A percentile compares a stretch with the other conserved stretches of the same genome.
phyloP scores from a whole-genome alignment of 1,140 invertebrate species.

The Choristoneura fumiferana region DNA sequence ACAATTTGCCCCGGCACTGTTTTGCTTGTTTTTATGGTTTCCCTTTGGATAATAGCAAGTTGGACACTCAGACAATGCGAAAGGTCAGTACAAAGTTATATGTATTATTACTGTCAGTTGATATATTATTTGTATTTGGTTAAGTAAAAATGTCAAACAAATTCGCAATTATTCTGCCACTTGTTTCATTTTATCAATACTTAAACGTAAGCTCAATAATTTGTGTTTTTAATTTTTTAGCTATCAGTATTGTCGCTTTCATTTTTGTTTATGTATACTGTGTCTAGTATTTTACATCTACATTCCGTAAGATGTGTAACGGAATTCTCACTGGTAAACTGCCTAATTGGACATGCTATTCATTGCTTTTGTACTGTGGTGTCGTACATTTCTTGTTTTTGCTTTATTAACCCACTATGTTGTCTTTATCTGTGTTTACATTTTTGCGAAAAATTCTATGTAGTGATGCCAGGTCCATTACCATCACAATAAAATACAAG shows the following conservation, averaged over 20 bases:
- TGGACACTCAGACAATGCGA: conserved; percentile 99
- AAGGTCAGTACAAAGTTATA: conserved; percentile 85
- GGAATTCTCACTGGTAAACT: conserved; percentile 54
- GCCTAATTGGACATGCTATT: conserved; percentile 67
- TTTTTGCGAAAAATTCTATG: conserved; percentile 44
- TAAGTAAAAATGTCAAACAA: background rate
- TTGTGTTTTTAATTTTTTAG: conserved; percentile 36
- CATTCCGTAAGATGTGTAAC: conserved; percentile 23
- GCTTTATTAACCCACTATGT: conserved; percentile 52
- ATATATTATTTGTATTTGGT: conserved; percentile 4
- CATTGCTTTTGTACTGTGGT: conserved; percentile 73
- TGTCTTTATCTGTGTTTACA: conserved; percentile 51
- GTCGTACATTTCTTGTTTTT: conserved; percentile 59
- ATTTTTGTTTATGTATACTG: conserved; percentile 44
- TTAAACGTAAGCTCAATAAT: conserved; percentile 26
- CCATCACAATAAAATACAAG: conserved; percentile 61
- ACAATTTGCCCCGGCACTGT: conserved; percentile 99
- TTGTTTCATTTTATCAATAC: conserved; percentile 22
- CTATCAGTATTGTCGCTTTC: conserved; percentile 57
- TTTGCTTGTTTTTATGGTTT: conserved; percentile 98
- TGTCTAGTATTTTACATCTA: conserved; percentile 23
- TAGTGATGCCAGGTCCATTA: conserved; percentile 55
- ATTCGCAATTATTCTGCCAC: background rate
- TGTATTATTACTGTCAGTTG: background rate
- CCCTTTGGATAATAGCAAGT: conserved; percentile 99